Base-by-base conservation (phyloP, 2,797 vertebrate species). In the Xenopus petersii region DNA sequence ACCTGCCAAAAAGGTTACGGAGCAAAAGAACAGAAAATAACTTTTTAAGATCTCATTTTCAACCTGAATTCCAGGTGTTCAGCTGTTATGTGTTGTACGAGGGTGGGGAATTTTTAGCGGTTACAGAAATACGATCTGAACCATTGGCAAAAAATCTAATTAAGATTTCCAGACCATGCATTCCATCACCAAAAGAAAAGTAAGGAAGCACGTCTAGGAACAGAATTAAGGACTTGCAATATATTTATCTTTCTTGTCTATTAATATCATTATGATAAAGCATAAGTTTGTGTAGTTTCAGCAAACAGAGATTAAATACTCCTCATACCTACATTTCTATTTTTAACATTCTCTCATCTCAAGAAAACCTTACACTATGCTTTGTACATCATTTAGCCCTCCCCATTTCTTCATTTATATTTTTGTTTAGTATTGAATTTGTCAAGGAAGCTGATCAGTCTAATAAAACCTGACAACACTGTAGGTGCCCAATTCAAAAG, bases 31-130 rank as follows among this genome's bases (percentile, higher is more conserved):
- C 62, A 74, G 48, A 74, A 79, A 74, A 70, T 65, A 64, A 59
- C 71, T 30, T 30, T 74, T 66, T 69, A 74, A 73, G 76, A 74
- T 71, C 58, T 79, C 61, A 64, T 64, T 73, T 74, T 65, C 66
- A 79, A 64, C 73, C 67, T 78, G 59, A 64, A 70, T 70, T 64
- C 76, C 71, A 79, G 76, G 76, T 79, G 76, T 65, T 79, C 54
- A 42, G 60, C 66, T 68, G 49, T 59, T 36, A 78, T 36, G 58
- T 73, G 68, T 56, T 73, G 65, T 59, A 26, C 51, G 51, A 73
- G 76, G 60, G 71, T 70, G 72, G 42, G 51, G 71, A 12, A 74
- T 30, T 64, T 60, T 60, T 12, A 64, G 33, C 42, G 58, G 62
- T 60, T 46, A 73, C 13, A 51, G 24, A 73, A 64, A 12, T 51